Conservation (phyloP, 1,140 invertebrate genomes). For the Heterodera schachtii region DNA sequence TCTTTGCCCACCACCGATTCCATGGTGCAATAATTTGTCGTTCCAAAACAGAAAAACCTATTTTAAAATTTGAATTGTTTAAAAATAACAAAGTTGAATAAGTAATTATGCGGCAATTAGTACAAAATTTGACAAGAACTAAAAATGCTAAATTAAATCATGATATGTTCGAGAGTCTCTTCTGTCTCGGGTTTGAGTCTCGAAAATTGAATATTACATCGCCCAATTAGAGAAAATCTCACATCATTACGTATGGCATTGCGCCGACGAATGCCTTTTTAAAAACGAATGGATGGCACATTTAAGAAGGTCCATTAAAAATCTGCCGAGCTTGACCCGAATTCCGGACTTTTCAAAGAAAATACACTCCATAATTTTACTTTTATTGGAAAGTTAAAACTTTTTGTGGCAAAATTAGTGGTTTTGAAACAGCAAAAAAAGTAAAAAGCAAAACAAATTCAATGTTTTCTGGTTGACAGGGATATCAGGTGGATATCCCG, state of each 20-base stretch:
- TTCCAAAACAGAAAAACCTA: conserved; percentile 37
- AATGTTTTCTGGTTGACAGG: no score
- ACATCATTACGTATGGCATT: not conserved
- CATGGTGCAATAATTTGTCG: conserved; percentile 51
- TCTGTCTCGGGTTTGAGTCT: not conserved
- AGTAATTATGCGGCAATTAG: not conserved
- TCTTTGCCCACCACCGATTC: conserved; percentile 41
- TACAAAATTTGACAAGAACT: not conserved
- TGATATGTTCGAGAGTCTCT: not conserved
- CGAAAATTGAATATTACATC: not conserved
- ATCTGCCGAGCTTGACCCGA: no score
- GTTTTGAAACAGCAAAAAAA: no score
- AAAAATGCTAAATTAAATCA: conserved; percentile 5
- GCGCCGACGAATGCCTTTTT: conserved; percentile 6
- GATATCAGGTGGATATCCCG: conserved; percentile 4
- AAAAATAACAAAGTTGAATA: conserved; percentile 33
- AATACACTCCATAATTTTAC: no score
- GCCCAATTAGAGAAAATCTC: not conserved
- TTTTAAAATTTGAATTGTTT: conserved; percentile 1
- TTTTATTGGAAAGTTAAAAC: no score
- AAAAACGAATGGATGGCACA: no score
- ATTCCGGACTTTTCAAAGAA: no score
- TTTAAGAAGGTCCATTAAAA: no score
- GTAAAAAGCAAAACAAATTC: no score
- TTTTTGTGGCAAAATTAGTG: no score